Evolutionary conservation across 2,113 vertebrate species (phyloP).

Genomic region (Microtus richardsoni): DNA sequence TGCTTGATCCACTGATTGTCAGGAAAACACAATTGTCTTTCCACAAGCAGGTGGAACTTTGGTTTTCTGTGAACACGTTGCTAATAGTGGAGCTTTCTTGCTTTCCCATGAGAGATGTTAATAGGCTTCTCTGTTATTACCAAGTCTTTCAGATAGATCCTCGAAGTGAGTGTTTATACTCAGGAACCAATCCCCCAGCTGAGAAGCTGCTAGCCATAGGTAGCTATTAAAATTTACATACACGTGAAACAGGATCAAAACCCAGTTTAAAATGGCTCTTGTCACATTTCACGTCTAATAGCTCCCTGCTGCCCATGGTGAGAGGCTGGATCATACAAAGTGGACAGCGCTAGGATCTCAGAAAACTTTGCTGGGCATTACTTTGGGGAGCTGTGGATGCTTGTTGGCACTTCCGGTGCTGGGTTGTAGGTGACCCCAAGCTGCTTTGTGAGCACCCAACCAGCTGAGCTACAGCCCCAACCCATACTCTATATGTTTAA

Average conservation of each 20-base stretch:
- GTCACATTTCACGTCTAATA: neutral
- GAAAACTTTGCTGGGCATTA: neutral
- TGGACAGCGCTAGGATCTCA: neutral
- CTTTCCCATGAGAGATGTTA: conserved; percentile 31
- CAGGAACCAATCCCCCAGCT: neutral
- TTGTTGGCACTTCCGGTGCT: no score
- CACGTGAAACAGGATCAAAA: neutral
- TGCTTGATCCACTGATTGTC: neutral
- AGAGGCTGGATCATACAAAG: neutral
- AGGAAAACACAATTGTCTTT: neutral
- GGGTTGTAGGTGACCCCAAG: neutral
- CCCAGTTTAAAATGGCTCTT: neutral
- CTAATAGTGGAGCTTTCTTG: conserved; percentile 27
- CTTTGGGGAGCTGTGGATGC: neutral
- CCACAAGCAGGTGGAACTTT: neutral
- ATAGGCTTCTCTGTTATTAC: conserved; percentile 23
- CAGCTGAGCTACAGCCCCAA: neutral
- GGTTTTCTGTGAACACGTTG: conserved; percentile 46
- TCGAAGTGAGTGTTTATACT: neutral
- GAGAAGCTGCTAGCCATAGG: neutral
- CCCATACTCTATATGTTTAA: neutral
- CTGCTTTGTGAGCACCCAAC: neutral
- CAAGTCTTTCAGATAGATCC: neutral
- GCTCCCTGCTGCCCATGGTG: neutral
- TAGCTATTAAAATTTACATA: conserved; percentile 27